Percentiles rank a stretch among this genome's conserved stretches.
phyloP scores from a whole-genome alignment of 2,797 vertebrate species.

The Periparus ater region DNA sequence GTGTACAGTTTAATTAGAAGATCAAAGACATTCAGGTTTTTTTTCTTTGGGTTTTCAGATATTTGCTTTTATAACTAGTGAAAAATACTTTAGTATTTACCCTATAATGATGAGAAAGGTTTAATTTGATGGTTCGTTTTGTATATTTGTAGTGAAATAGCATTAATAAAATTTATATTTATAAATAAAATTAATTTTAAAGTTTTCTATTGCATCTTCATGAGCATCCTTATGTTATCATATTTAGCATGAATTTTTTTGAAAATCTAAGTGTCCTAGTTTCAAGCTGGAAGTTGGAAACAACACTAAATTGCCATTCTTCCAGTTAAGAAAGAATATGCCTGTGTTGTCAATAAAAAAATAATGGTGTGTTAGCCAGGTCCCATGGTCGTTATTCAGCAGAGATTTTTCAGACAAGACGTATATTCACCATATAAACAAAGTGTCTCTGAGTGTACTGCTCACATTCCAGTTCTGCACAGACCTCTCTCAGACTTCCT shows the following conservation, averaged over 20 bases:
- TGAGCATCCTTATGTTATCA: neutral
- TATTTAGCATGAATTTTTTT: neutral
- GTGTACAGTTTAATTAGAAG: neutral
- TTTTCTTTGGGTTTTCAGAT: neutral
- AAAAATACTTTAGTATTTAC: neutral
- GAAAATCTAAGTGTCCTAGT: neutral
- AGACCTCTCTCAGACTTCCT: constrained; percentile 1
- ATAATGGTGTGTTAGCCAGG: neutral
- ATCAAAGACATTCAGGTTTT: neutral
- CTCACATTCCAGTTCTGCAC: neutral
- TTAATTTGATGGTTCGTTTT: neutral
- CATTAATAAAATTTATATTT: neutral
- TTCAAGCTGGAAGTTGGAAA: neutral
- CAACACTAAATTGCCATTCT: neutral
- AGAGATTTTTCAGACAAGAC: constrained; percentile 8
- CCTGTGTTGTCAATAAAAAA: neutral
- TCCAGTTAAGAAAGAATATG: neutral
- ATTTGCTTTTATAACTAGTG: neutral
- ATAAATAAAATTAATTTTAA: neutral
- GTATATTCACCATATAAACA: neutral
- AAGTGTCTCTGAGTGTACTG: constrained; percentile 22
- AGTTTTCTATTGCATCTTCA: neutral
- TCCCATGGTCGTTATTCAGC: neutral
- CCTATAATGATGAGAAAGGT: neutral
- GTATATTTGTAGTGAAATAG: neutral